Conservation (phyloP, 2,888 invertebrate genomes). For the Metalampra italica region DNA sequence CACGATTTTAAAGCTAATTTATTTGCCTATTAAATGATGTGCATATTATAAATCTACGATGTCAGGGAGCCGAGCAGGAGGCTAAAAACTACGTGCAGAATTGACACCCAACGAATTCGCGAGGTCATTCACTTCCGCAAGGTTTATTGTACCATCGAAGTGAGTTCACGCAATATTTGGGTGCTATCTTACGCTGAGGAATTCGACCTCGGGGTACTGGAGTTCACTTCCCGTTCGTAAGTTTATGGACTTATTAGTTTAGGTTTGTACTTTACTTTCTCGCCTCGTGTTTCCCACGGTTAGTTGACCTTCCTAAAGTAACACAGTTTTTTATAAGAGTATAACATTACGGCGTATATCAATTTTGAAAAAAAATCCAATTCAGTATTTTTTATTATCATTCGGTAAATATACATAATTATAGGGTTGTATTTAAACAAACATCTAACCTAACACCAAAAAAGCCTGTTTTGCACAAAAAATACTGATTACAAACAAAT, state of each 20-base stretch:
- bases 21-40: conserved; percentile 6
- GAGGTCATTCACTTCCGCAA: background rate
- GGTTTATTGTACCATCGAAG: background rate
- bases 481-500: no score
- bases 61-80: background rate
- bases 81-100: background rate
- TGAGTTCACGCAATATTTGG: background rate
- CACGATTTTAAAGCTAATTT: conserved; percentile 1
- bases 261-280: no score
- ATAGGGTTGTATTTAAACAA: no score
- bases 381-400: no score
- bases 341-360: no score
- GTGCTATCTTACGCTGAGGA: background rate
- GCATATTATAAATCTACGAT: background rate
- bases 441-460: no score
- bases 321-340: no score
- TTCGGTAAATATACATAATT: no score
- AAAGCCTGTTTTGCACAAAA: no score
- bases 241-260: background rate
- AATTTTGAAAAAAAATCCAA: no score
- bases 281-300: no score
- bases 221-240: background rate
- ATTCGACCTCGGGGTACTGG: background rate
- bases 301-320: no score
- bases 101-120: background rate